Conservation (phyloP, 2,888 invertebrate species). For the Horisme vitalbata region DNA sequence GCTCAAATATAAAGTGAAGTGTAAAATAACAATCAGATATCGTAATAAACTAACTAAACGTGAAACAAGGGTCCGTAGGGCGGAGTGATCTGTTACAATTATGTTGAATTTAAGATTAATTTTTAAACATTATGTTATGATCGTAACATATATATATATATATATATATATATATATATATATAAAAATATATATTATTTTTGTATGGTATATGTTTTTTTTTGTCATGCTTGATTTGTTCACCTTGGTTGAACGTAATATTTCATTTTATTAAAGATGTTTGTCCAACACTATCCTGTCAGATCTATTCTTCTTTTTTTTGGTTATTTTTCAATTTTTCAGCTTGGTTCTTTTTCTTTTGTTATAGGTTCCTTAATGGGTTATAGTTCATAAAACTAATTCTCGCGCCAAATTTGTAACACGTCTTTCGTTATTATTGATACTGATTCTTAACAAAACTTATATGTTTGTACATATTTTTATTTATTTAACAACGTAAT, state of each 20-base stretch:
- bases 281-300: background rate
- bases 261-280: background rate
- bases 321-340: constrained; percentile 59
- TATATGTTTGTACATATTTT: constrained; percentile 2
- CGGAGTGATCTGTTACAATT: background rate
- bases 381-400: constrained; percentile 7
- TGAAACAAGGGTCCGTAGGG: background rate
- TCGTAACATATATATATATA: too few relatives aligned
- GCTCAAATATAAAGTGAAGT: too few relatives aligned
- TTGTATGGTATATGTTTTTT: background rate
- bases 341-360: constrained; percentile 74
- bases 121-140: background rate
- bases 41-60: background rate
- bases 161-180: too few relatives aligned
- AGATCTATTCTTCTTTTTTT: too few relatives aligned
- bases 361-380: constrained; percentile 73
- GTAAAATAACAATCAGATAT: too few relatives aligned
- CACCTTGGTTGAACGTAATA: background rate
- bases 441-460: background rate
- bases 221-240: background rate
- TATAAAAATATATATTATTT: background rate
- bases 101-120: background rate
- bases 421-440: background rate
- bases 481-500: constrained; percentile 17
- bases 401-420: constrained; percentile 1